phyloP scores from a whole-genome alignment of 1,140 invertebrate genomes.

The Metopolophium dirhodum region DNA sequence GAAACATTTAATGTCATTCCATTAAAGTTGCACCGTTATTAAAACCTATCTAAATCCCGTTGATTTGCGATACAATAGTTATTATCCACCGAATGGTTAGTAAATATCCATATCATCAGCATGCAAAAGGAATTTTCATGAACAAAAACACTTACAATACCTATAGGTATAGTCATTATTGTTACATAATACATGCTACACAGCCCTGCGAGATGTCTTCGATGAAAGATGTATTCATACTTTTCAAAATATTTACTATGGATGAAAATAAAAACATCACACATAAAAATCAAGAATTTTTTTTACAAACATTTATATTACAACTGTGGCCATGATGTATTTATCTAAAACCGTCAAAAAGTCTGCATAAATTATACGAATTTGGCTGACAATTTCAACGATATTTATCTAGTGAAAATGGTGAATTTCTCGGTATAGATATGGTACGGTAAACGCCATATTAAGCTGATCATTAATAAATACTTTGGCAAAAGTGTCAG shows the following conservation, averaged over 20 bases:
- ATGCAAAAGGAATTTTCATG: background rate
- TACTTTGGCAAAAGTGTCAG: no score
- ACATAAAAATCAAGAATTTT: background rate
- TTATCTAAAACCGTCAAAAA: background rate
- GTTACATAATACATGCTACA: no score
- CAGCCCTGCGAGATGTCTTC: background rate
- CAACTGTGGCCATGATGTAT: background rate
- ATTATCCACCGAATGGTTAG: background rate
- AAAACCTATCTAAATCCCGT: background rate
- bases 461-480: background rate
- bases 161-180: no score
- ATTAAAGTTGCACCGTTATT: background rate
- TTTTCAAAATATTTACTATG: no score
- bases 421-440: background rate
- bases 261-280: background rate
- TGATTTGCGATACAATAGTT: background rate
- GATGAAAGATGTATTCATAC: no score
- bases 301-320: background rate
- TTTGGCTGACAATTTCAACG: background rate
- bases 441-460: background rate
- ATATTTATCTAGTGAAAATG: background rate
- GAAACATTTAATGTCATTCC: slow-evolving; percentile 12
- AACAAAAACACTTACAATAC: background rate
- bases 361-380: background rate
- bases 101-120: background rate